Base-by-base conservation (phyloP, 2,113 vertebrate species). In the Chiloscyllium plagiosum region DNA sequence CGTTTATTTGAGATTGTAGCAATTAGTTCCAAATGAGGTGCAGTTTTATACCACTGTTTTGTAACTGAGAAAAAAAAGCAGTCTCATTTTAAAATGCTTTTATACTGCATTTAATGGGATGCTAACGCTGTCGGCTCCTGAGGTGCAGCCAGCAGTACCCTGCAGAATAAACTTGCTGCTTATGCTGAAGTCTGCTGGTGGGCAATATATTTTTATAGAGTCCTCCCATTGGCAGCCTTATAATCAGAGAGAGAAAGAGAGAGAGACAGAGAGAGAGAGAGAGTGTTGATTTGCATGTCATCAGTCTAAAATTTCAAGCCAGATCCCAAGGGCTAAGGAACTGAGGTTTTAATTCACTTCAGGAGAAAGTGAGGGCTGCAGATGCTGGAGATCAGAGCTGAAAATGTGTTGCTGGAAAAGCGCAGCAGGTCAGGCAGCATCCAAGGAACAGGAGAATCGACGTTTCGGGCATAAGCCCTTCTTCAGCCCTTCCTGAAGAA, bases 11-110 rank as follows among this genome's bases (percentile, higher is more conserved):
- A 33, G 52, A 33, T 90, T 65, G 52, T 90, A 87, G 56, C 87
- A 90, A 90, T 90, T 90, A 33, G 87, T 90, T 65, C 26, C 52
- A 90, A 90, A 90, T n/a, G 87, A 90, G 29, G 56, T 61, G 87
- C 52, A 90, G 87, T 90, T 90, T 90, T 33, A 90, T 65, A 33
- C 22, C 24, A 56, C 26, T 4, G 42, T 50, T 13, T 89, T 5
- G 56, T 29, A 90, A 61, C 87, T 61, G 87, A 12, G 87, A 90
- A n/a, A 33, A n/a, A 47, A 15, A 13, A 29, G 12, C 61, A 13
- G 87, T 17, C 52, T 61, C 29, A 56, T 90, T 61, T 61, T 56
- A 5, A 15, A 6, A 12, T 61, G 52, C 50, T 65, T 90, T 90
- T 56, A 65, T 90, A 17, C 61, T 17, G 29, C 17, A 17, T 29